These are phyloP conservation scores for Drosophila mayaguana DNA, from an alignment of 2,888 invertebrate species.

Conservation along the genomic window DNA sequence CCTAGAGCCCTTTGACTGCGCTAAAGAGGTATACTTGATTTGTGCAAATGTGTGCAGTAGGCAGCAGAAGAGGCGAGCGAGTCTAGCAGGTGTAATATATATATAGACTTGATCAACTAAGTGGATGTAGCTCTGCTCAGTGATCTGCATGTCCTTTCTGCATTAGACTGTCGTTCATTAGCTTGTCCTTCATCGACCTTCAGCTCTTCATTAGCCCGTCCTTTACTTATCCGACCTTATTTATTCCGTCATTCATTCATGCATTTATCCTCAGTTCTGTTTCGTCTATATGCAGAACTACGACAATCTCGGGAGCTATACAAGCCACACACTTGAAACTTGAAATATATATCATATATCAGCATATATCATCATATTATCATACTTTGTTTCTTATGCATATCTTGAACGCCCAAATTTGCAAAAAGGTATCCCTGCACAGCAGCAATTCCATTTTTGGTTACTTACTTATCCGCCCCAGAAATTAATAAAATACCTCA, in stretches of 20 bases:
- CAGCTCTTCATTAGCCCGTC: too few species aligned
- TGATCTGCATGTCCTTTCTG: background rate
- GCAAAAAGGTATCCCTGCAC: too few species aligned
- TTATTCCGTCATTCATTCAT: background rate
- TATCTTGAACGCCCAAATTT: background rate
- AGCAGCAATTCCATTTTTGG: background rate
- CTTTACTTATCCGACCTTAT: too few species aligned
- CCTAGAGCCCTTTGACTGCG: background rate
- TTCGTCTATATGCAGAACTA: background rate
- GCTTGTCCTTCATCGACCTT: background rate
- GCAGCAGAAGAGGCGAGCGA: background rate
- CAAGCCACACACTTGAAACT: background rate
- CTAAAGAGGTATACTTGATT: background rate
- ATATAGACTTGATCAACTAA: background rate
- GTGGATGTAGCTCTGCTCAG: background rate
- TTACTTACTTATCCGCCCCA: background rate
- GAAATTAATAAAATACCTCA: background rate
- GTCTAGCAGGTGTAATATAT: background rate
- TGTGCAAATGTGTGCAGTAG: background rate
- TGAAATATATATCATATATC: too few species aligned
- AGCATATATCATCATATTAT: background rate
- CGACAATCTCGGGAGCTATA: background rate
- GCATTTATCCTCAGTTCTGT: background rate
- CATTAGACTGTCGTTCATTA: background rate
- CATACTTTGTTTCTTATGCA: background rate